A percentile compares a stretch with the other conserved stretches of the same genome.
Evolutionary conservation across 1,140 invertebrate genomes (phyloP).

Genomic region (Bombus pascuorum): DNA sequence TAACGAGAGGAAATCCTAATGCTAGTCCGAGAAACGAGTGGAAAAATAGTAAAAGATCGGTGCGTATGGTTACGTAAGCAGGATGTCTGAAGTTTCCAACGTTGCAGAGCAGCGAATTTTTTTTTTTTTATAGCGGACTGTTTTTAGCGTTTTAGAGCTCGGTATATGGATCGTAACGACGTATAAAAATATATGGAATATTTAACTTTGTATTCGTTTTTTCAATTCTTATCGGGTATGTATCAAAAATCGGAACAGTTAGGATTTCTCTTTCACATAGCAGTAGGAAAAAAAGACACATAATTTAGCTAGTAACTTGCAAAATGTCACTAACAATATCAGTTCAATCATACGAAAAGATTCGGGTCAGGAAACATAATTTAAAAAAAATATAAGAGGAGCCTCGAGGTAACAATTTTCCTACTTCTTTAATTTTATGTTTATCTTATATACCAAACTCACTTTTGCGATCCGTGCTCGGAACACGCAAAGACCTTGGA

Average conservation of each 20-base stretch:
- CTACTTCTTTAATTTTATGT: too few relatives aligned
- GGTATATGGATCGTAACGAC: neutral
- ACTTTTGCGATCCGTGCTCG: conserved; percentile 80
- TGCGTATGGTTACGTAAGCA: neutral
- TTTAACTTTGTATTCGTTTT: neutral
- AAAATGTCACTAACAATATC: too few relatives aligned
- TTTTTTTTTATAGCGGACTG: neutral
- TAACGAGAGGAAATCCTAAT: conserved; percentile 31
- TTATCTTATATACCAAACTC: conserved; percentile 35
- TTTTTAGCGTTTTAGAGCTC: neutral
- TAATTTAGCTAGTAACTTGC: too few relatives aligned
- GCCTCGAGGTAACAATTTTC: too few relatives aligned
- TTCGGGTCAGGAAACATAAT: too few relatives aligned
- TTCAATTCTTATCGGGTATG: neutral
- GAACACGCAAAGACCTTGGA: conserved; percentile 86
- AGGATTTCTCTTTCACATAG: too few relatives aligned
- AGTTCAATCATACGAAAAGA: too few relatives aligned
- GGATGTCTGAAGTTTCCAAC: neutral
- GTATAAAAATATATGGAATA: neutral
- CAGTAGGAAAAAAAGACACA: too few relatives aligned
- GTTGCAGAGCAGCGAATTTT: neutral
- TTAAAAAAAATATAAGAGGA: too few relatives aligned
- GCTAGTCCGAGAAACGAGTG: neutral
- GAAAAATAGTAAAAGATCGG: conserved; percentile 34
- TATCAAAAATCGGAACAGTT: too few relatives aligned